A percentile compares a stretch with the other conserved stretches of the same genome.
These are phyloP conservation scores for Rhynchonycteris naso DNA, from an alignment of 2,797 vertebrate species.

Conservation along the genomic window DNA sequence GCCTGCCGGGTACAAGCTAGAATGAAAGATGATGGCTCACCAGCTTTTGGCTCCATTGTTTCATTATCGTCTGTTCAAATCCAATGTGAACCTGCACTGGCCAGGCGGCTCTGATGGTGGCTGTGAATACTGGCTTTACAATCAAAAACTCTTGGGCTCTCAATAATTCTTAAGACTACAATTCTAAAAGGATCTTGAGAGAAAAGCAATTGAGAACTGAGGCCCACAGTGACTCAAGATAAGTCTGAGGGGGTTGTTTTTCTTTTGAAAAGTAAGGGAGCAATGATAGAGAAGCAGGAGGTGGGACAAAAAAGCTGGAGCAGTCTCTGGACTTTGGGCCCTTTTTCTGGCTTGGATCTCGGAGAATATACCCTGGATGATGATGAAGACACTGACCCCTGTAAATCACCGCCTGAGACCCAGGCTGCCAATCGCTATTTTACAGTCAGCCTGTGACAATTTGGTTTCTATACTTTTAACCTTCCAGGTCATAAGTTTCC, in stretches of 20 bases:
- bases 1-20: too few relatives aligned
- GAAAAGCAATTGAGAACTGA: not conserved
- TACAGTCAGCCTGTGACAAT: not conserved
- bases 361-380: not conserved
- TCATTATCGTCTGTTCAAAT: too few relatives aligned
- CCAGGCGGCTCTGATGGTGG: too few relatives aligned
- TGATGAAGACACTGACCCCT: not conserved
- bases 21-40: too few relatives aligned
- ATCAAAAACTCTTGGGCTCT: not conserved
- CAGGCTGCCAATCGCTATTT: not conserved
- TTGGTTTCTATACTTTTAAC: not conserved
- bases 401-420: accelerated
- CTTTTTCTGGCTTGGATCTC: not conserved
- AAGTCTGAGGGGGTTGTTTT: not conserved
- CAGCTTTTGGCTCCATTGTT: too few relatives aligned
- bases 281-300: not conserved
- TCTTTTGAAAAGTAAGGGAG: not conserved
- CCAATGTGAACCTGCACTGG: too few relatives aligned
- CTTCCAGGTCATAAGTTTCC: not conserved
- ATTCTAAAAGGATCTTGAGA: not conserved
- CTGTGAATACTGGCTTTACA: too few relatives aligned
- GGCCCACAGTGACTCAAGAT: not conserved
- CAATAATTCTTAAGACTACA: not conserved
- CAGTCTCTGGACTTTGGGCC: not conserved
- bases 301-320: too few relatives aligned